Evolutionary conservation across 1,140 invertebrate species (phyloP).

Genomic region (Holotrichia oblita): DNA sequence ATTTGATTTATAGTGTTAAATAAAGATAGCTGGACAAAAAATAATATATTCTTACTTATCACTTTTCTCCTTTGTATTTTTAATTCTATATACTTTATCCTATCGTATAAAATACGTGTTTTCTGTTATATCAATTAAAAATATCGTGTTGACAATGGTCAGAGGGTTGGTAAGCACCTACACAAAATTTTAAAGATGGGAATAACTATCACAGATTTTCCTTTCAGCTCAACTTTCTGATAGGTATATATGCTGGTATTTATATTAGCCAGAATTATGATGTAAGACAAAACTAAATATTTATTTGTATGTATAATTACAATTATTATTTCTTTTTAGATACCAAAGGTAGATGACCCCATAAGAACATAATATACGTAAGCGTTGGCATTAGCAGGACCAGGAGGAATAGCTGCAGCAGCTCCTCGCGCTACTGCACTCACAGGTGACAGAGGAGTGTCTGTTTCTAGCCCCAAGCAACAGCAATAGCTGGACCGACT

Average conservation of each 20-base stretch:
- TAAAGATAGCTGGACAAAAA: too few relatives aligned
- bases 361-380: too few relatives aligned
- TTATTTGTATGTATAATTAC: too few relatives aligned
- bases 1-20: neutral
- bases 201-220: constrained; percentile 41
- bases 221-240: constrained; percentile 77
- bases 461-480: constrained; percentile 63
- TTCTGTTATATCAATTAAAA: too few relatives aligned
- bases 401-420: constrained; percentile 62
- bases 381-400: constrained; percentile 63
- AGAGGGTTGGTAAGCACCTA: constrained; percentile 55
- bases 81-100: too few relatives aligned
- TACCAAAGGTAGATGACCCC: constrained; percentile 86
- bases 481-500: constrained; percentile 61
- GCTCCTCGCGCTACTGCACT: constrained; percentile 62
- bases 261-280: constrained; percentile 86
- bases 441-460: constrained; percentile 62
- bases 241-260: constrained; percentile 81
- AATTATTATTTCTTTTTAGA: constrained; percentile 65
- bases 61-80: too few relatives aligned
- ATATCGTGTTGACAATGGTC: constrained; percentile 43
- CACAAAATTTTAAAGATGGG: neutral
- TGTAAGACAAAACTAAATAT: constrained; percentile 63
- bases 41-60: too few relatives aligned
- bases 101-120: too few relatives aligned